Conservation (phyloP, 2,113 vertebrate species). For the Carlito syrichta region DNA sequence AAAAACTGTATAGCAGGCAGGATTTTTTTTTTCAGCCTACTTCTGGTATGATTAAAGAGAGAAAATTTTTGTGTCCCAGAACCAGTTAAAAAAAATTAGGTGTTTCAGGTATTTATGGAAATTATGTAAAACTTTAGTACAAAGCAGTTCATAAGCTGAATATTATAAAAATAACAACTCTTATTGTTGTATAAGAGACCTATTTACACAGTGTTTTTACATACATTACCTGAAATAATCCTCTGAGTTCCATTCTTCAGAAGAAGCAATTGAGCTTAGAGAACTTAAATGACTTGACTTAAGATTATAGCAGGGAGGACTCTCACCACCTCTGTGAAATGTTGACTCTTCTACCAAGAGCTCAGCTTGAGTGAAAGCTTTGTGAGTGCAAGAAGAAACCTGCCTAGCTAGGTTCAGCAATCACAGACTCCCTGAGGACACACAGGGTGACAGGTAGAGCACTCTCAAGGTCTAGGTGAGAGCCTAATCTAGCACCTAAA, state of each 20-base stretch:
- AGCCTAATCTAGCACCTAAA: not conserved
- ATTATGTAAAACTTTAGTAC: not conserved
- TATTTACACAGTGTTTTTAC: not conserved
- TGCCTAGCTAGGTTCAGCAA: not conserved
- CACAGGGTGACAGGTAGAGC: not conserved
- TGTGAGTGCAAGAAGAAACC: not conserved
- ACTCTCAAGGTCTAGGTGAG: not conserved
- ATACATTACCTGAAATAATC: not conserved
- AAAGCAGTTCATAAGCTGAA: not conserved
- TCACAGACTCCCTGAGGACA: not conserved
- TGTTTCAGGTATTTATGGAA: not conserved
- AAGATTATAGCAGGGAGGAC: not conserved
- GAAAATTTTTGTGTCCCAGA: not conserved
- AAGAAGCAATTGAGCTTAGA: conserved; percentile 5
- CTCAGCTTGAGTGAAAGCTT: not conserved
- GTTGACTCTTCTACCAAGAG: not conserved
- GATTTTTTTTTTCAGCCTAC: not conserved
- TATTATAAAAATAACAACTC: conserved; percentile 4
- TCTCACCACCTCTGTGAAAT: not conserved
- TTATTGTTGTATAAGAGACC: not conserved
- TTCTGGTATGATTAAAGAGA: not conserved
- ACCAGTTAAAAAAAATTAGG: not conserved
- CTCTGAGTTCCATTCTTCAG: not conserved
- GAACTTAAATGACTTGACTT: not conserved
- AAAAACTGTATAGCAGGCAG: not conserved